These are phyloP conservation scores for Alloscopus bannaensis DNA, from an alignment of 2,888 invertebrate species.

Conservation along the genomic window DNA sequence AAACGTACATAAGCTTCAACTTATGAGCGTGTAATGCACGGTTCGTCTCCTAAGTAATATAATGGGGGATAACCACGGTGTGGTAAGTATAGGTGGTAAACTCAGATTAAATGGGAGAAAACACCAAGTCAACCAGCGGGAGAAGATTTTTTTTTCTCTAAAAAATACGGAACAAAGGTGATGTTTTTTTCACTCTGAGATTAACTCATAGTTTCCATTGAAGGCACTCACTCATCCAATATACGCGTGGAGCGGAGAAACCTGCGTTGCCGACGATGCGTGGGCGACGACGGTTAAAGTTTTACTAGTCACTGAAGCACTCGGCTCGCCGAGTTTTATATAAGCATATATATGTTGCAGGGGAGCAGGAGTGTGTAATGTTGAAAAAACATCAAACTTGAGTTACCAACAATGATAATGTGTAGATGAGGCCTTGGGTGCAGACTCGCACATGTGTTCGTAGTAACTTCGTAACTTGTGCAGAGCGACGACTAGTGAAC, in stretches of 20 bases:
- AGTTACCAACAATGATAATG: too few species aligned
- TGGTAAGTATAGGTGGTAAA: neutral
- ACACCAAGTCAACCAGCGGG: slow-evolving; percentile 52
- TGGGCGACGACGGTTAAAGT: slow-evolving; percentile 65
- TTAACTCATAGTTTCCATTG: neutral
- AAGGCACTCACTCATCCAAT: neutral
- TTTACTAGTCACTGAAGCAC: slow-evolving; percentile 58
- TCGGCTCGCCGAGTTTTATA: slow-evolving; percentile 50
- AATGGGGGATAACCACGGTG: too few species aligned
- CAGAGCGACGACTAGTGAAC: too few species aligned
- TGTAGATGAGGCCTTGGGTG: slow-evolving; percentile 52
- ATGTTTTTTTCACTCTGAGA: too few species aligned
- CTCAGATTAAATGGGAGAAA: slow-evolving; percentile 32
- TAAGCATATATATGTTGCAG: slow-evolving; percentile 65
- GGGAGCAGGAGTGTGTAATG: slow-evolving; percentile 35
- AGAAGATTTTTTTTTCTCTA: neutral
- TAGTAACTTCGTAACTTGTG: too few species aligned
- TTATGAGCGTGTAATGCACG: too few species aligned
- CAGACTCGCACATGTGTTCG: slow-evolving; percentile 23
- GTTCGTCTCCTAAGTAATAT: too few species aligned
- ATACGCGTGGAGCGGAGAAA: slow-evolving; percentile 23
- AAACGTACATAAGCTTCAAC: too few species aligned
- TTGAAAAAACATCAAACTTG: too few species aligned
- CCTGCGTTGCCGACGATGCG: slow-evolving; percentile 43
- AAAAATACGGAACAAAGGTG: slow-evolving; percentile 21